These are phyloP conservation scores for Shargacucullia verbasci DNA, from an alignment of 2,888 invertebrate species.

Conservation along the genomic window DNA sequence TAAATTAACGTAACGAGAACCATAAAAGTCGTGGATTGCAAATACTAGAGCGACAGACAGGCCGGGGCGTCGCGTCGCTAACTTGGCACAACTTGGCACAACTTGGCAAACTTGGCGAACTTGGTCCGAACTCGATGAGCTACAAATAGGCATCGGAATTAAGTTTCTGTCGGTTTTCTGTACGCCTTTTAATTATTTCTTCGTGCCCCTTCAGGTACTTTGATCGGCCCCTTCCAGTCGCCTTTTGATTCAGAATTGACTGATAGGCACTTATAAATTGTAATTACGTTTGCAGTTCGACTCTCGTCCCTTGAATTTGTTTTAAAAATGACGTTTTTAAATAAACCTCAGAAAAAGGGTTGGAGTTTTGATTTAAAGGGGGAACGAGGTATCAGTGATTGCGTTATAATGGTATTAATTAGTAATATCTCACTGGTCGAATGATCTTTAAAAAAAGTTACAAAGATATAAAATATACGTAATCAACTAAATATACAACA, in stretches of 20 bases:
- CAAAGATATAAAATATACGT: background rate
- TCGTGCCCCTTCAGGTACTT: conserved; percentile 75
- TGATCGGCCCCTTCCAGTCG: conserved; percentile 67
- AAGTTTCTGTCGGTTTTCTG: conserved; percentile 82
- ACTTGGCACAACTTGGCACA: conserved; percentile 62
- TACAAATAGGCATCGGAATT: conserved; percentile 87
- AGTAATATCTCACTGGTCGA: conserved; percentile 18
- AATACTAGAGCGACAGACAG: conserved; percentile 76
- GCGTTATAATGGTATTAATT: conserved; percentile 31
- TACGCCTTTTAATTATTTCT: conserved; percentile 88
- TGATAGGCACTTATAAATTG: conserved; percentile 70
- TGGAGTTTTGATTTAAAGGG: conserved; percentile 7
- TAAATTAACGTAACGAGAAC: conserved; percentile 78
- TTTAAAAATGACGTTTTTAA: conserved; percentile 37
- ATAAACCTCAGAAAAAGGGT: conserved; percentile 33
- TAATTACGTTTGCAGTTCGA: conserved; percentile 65
- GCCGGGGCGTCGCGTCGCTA: conserved; percentile 51
- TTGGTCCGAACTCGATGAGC: conserved; percentile 77
- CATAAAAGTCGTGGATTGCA: conserved; percentile 79
- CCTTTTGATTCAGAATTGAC: conserved; percentile 69
- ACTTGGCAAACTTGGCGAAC: conserved; percentile 67
- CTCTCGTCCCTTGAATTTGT: conserved; percentile 24
- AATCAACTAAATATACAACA: background rate
- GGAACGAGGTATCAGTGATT: conserved; percentile 29
- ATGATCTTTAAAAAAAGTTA: background rate